phyloP scores from a whole-genome alignment of 2,888 invertebrate species.

The Ligdia adustata region DNA sequence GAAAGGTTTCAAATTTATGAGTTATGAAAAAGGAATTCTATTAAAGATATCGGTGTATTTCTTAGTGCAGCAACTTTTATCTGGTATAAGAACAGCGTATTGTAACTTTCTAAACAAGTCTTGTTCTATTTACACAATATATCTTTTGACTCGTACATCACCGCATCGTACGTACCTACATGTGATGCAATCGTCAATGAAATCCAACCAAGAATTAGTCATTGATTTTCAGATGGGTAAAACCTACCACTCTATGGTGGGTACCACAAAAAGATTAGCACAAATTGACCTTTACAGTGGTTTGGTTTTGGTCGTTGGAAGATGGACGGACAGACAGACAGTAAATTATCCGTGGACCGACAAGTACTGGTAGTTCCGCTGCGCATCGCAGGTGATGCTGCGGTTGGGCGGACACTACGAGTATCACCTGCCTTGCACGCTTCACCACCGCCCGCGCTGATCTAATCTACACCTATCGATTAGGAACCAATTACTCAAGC shows the following conservation, averaged over 20 bases:
- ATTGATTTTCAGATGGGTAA: conserved; percentile 1
- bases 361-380: conserved; percentile 76
- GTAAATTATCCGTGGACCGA: conserved; percentile 54
- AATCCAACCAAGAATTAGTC: no score
- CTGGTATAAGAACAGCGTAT: no score
- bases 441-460: conserved; percentile 44
- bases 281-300: conserved; percentile 8
- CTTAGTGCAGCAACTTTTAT: no score
- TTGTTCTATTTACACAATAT: no score
- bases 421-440: conserved; percentile 53
- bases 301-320: not conserved
- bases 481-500: conserved; percentile 28
- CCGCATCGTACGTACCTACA: no score
- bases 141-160: no score
- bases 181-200: no score
- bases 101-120: no score
- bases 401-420: conserved; percentile 50
- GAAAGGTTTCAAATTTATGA: no score
- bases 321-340: conserved; percentile 35
- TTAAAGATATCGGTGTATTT: no score
- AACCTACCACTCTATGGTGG: no score
- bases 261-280: conserved; percentile 13
- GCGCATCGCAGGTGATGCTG: conserved; percentile 67
- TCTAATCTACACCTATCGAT: conserved; percentile 40
- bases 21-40: no score